Conservation (phyloP, 2,797 vertebrate species). For the Propithecus perrieri region DNA sequence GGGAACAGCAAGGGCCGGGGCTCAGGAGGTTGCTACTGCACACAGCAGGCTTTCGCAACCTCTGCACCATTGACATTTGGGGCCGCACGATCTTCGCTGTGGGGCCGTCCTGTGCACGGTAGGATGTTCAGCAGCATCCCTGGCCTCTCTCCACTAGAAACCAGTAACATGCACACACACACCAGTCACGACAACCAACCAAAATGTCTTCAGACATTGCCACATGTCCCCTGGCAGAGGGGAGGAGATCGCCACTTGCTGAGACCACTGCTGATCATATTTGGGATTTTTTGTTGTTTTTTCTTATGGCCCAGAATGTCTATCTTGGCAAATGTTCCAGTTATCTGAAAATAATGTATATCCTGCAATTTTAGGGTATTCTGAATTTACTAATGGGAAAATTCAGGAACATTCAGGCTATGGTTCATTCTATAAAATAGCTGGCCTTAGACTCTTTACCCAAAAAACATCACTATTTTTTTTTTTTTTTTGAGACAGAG, state of each 20-base stretch:
- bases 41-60: neutral
- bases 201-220: neutral
- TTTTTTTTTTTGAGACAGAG: too few species aligned
- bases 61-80: too few species aligned
- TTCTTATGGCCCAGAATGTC: neutral
- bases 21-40: rapidly evolving
- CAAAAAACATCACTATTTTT: neutral
- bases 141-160: neutral
- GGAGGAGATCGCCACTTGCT: neutral
- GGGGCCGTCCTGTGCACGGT: neutral
- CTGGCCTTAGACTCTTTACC: neutral
- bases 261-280: neutral
- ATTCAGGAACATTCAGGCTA: neutral
- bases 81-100: neutral
- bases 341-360: neutral
- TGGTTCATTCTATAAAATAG: neutral
- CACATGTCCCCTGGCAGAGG: too few species aligned
- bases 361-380: neutral
- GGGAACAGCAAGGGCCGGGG: neutral
- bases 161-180: neutral
- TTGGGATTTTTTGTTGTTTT: neutral
- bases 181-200: neutral
- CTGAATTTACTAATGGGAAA: neutral
- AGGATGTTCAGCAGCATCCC: neutral
- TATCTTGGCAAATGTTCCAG: neutral